phyloP scores from a whole-genome alignment of 2,113 vertebrate genomes.

The Rynchops niger region DNA sequence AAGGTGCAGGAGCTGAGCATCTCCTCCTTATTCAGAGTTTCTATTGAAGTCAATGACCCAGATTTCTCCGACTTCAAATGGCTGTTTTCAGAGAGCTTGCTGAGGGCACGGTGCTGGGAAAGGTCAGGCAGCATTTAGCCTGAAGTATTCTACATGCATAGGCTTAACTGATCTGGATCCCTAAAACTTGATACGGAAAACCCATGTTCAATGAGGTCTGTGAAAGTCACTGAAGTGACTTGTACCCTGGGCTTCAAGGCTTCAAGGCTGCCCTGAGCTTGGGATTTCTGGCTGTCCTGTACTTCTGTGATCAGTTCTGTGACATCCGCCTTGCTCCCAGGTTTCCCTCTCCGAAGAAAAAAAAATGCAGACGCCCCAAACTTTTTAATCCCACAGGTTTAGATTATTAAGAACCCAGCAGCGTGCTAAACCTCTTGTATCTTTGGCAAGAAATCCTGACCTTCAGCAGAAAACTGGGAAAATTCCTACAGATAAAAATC shows the following conservation, averaged over 20 bases:
- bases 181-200: background rate
- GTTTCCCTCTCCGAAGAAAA: background rate
- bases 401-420: background rate
- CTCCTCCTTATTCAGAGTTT: conserved; percentile 33
- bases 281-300: background rate
- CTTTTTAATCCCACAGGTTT: background rate
- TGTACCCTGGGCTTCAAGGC: background rate
- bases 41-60: conserved; percentile 59
- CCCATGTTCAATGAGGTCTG: background rate
- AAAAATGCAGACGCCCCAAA: background rate
- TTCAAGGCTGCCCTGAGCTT: background rate
- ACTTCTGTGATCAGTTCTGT: background rate
- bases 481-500: background rate
- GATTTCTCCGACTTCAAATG: conserved; percentile 57
- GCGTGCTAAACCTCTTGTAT: background rate
- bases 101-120: background rate
- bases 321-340: background rate
- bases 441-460: background rate
- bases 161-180: background rate
- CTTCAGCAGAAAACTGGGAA: background rate
- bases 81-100: conserved; percentile 48
- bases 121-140: conserved; percentile 46
- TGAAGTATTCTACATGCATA: background rate
- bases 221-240: background rate
- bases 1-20: conserved; percentile 48